Percentiles rank a stretch among this genome's conserved stretches.
These are phyloP conservation scores for Cygnus buccinator DNA, from an alignment of 2,113 vertebrate genomes.

Conservation along the genomic window DNA sequence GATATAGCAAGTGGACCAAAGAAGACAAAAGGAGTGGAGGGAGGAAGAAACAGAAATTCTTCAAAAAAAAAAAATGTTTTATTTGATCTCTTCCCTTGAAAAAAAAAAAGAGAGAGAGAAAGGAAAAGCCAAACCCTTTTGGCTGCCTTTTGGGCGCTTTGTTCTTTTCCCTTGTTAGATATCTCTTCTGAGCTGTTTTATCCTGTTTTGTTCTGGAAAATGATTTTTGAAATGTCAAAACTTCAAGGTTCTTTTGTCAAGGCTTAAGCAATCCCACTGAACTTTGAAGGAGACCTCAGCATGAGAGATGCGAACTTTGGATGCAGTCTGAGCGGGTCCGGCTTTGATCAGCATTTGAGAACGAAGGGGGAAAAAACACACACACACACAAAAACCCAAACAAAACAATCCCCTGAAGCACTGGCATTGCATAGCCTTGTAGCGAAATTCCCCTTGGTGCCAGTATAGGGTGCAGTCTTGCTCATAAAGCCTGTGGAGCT, in stretches of 20 bases:
- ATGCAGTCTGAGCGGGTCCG: not conserved
- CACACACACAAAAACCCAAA: not conserved
- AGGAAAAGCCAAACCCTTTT: constrained; percentile 34
- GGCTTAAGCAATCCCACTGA: constrained; percentile 60
- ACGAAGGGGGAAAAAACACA: not conserved
- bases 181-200: constrained; percentile 57
- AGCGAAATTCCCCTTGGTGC: not conserved
- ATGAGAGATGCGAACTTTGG: constrained; percentile 50
- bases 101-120: not conserved
- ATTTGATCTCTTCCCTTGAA: constrained; percentile 44
- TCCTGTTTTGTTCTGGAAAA: constrained; percentile 63
- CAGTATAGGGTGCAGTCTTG: rapidly evolving
- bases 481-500: rapidly evolving
- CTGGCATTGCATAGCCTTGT: not conserved
- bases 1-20: constrained; percentile 25
- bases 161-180: constrained; percentile 64
- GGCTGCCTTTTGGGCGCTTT: constrained; percentile 59
- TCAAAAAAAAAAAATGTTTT: not conserved
- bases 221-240: constrained; percentile 69
- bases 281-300: constrained; percentile 69
- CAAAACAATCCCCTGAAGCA: not conserved
- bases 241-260: constrained; percentile 69
- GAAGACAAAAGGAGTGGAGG: constrained; percentile 12
- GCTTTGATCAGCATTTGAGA: constrained; percentile 65
- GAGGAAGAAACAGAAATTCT: constrained; percentile 23